phyloP scores from a whole-genome alignment of 1,140 invertebrate species.

The Mya arenaria region DNA sequence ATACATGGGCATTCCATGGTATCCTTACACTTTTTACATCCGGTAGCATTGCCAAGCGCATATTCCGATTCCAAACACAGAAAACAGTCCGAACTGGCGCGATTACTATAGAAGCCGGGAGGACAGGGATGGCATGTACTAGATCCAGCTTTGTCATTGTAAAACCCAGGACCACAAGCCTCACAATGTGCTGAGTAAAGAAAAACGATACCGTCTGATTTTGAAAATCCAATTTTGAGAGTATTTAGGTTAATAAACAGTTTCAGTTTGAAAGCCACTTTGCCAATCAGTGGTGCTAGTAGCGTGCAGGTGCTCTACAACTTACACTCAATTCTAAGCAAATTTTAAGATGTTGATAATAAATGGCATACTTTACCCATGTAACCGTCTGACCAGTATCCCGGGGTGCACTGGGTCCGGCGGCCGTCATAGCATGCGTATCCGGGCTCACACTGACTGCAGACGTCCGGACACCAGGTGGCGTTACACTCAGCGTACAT shows the following conservation, averaged over 20 bases:
- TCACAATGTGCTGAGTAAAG: conserved; percentile 65
- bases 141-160: conserved; percentile 63
- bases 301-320: background rate
- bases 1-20: conserved; percentile 66
- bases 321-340: background rate
- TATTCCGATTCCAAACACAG: conserved; percentile 64
- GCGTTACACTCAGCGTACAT: conserved; percentile 61
- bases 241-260: no score
- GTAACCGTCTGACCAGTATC: conserved; percentile 68
- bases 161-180: conserved; percentile 67
- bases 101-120: conserved; percentile 63
- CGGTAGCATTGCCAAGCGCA: conserved; percentile 59
- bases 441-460: conserved; percentile 68
- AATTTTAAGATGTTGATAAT: background rate
- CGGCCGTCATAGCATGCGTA: conserved; percentile 70
- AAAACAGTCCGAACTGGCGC: conserved; percentile 65
- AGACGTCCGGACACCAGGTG: conserved; percentile 65
- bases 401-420: conserved; percentile 61
- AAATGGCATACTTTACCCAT: conserved; percentile 22
- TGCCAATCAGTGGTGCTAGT: no score
- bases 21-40: conserved; percentile 59
- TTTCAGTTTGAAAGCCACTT: no score
- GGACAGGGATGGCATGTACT: conserved; percentile 62
- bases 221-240: no score
- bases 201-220: no score